These are phyloP conservation scores for Diplolepis rosae DNA, from an alignment of 2,888 invertebrate species.

Conservation along the genomic window DNA sequence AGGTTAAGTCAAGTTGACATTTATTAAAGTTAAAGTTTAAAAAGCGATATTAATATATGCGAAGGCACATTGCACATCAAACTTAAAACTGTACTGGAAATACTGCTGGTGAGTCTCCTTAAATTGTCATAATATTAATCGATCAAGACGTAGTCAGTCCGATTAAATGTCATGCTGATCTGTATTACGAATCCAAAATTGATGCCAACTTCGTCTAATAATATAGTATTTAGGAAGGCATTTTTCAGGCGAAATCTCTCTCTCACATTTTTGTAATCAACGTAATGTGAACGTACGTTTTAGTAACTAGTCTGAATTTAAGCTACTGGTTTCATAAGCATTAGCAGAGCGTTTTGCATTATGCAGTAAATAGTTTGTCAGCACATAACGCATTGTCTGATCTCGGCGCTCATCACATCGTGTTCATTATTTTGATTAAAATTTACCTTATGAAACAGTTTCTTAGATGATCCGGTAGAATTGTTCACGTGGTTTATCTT, in stretches of 20 bases:
- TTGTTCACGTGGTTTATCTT: conserved; percentile 69
- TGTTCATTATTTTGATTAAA: conserved; percentile 62
- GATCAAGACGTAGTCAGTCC: conserved; percentile 2
- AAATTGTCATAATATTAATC: background rate
- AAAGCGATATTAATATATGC: background rate
- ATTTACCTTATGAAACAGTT: conserved; percentile 70
- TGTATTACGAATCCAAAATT: conserved; percentile 1
- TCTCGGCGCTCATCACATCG: conserved; percentile 62
- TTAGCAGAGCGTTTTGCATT: conserved; percentile 22
- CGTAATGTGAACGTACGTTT: conserved; percentile 41
- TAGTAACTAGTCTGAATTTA: conserved; percentile 27
- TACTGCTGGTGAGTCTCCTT: conserved; percentile 17
- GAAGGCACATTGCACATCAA: conserved; percentile 28
- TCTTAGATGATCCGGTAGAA: conserved; percentile 62
- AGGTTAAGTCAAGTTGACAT: background rate
- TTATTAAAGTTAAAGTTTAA: conserved; percentile 3
- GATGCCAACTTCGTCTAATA: background rate
- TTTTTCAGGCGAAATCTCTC: conserved; percentile 51
- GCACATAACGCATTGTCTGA: conserved; percentile 65
- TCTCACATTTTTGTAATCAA: conserved; percentile 48
- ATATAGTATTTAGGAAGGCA: background rate
- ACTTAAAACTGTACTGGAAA: conserved; percentile 6
- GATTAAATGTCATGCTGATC: conserved; percentile 9
- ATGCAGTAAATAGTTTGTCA: conserved; percentile 35
- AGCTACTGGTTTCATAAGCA: background rate